These are phyloP conservation scores for Heliconius ismenius DNA, from an alignment of 2,888 invertebrate genomes.

Conservation along the genomic window DNA sequence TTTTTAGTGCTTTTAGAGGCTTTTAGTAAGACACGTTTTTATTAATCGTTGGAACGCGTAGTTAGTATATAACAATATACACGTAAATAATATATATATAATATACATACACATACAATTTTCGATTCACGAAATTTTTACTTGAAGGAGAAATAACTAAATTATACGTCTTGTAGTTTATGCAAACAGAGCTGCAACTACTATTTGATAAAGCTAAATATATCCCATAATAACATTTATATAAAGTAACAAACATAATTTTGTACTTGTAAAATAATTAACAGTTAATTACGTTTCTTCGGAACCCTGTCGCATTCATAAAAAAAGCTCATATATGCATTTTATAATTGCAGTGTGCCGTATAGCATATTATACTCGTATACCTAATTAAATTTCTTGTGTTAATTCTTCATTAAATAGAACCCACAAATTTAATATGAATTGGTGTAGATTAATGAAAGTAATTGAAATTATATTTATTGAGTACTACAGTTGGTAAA, in stretches of 20 bases:
- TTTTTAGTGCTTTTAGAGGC: slow-evolving; percentile 27
- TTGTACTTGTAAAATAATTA: background rate
- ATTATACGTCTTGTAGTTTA: no score
- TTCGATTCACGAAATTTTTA: no score
- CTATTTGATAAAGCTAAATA: background rate
- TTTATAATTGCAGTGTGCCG: background rate
- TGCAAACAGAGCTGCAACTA: background rate
- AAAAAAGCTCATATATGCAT: background rate
- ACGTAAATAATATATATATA: no score
- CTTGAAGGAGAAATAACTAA: no score
- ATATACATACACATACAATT: background rate
- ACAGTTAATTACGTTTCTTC: background rate
- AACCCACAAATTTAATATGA: background rate
- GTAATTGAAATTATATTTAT: background rate
- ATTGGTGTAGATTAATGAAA: background rate
- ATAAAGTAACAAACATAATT: background rate
- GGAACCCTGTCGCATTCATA: background rate
- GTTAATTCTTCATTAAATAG: background rate
- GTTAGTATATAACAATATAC: background rate
- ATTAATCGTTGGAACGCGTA: slow-evolving; percentile 6
- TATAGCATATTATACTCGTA: background rate
- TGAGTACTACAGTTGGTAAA: no score
- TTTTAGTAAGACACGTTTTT: slow-evolving; percentile 23
- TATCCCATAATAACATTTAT: background rate
- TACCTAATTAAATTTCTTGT: background rate